Conservation (phyloP, 2,888 invertebrate genomes). For the Phengaris arion region DNA sequence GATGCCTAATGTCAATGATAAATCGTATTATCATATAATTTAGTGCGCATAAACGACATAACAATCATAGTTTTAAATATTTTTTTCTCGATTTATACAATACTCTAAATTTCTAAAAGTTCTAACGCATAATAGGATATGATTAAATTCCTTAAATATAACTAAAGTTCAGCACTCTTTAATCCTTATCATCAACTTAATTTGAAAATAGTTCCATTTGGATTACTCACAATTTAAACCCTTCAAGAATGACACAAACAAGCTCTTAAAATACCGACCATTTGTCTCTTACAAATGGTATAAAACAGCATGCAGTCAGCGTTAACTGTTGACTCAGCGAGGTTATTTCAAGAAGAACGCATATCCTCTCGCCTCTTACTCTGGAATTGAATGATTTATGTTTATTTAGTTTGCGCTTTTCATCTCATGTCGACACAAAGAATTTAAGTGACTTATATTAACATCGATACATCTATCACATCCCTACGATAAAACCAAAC, state of each 20-base stretch:
- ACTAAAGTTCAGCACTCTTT: neutral
- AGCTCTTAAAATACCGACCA: conserved; percentile 3
- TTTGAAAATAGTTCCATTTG: neutral
- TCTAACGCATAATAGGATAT: too few relatives aligned
- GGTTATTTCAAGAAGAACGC: conserved; percentile 33
- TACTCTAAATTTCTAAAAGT: too few relatives aligned
- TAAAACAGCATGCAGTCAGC: conserved; percentile 18
- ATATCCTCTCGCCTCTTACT: conserved; percentile 34
- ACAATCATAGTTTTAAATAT: too few relatives aligned
- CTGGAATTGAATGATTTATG: conserved; percentile 31
- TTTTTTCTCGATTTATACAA: too few relatives aligned
- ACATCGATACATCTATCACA: neutral
- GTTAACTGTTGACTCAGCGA: conserved; percentile 34
- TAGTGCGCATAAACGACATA: too few relatives aligned
- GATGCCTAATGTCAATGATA: neutral
- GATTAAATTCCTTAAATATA: neutral
- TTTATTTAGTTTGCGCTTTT: conserved; percentile 18
- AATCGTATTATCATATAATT: too few relatives aligned
- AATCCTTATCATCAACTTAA: neutral
- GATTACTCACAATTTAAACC: neutral
- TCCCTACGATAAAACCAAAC: neutral
- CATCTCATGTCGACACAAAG: neutral
- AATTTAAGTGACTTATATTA: neutral
- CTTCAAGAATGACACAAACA: neutral
- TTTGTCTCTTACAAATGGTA: conserved; percentile 19